Conservation (phyloP, 2,113 vertebrate genomes). For the Cheilinus undulatus region DNA sequence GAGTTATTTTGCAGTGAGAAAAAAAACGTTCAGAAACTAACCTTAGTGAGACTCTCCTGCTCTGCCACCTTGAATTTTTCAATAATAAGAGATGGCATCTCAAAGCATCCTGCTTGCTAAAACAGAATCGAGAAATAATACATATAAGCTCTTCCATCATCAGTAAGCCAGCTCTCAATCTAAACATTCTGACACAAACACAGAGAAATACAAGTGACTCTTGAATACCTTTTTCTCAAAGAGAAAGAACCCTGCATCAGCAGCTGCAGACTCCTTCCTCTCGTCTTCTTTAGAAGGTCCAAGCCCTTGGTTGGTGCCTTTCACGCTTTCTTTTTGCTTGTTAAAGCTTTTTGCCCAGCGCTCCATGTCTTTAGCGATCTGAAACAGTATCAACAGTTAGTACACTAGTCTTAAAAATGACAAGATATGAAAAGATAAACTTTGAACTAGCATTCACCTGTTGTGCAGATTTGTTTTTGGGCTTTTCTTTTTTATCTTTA, state of each 20-base stretch:
- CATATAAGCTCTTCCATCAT: neutral
- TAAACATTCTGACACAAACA: neutral
- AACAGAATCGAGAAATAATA: slow-evolving; percentile 12
- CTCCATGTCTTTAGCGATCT: slow-evolving; percentile 99
- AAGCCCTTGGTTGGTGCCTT: slow-evolving; percentile 93
- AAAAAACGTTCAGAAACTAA: slow-evolving; percentile 21
- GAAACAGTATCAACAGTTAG: slow-evolving; percentile 32
- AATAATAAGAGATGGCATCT: slow-evolving; percentile 83
- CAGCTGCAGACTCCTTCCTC: slow-evolving; percentile 93
- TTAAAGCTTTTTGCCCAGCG: slow-evolving; percentile 99
- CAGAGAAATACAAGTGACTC: neutral
- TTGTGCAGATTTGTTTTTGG: slow-evolving; percentile 98
- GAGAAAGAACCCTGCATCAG: slow-evolving; percentile 94
- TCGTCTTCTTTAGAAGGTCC: slow-evolving; percentile 88
- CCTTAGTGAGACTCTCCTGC: slow-evolving; percentile 81
- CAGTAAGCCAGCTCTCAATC: neutral
- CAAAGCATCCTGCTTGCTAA: slow-evolving; percentile 84
- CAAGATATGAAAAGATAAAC: neutral
- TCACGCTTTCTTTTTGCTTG: slow-evolving; percentile 99
- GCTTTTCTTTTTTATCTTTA: slow-evolving; percentile 98
- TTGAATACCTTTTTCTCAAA: slow-evolving; percentile 96
- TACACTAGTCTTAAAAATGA: neutral
- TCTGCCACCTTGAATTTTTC: slow-evolving; percentile 85
- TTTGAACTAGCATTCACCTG: slow-evolving; percentile 83
- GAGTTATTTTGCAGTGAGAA: neutral